Conservation (phyloP, 2,888 invertebrate species). For the Lumbricus terrestris region DNA sequence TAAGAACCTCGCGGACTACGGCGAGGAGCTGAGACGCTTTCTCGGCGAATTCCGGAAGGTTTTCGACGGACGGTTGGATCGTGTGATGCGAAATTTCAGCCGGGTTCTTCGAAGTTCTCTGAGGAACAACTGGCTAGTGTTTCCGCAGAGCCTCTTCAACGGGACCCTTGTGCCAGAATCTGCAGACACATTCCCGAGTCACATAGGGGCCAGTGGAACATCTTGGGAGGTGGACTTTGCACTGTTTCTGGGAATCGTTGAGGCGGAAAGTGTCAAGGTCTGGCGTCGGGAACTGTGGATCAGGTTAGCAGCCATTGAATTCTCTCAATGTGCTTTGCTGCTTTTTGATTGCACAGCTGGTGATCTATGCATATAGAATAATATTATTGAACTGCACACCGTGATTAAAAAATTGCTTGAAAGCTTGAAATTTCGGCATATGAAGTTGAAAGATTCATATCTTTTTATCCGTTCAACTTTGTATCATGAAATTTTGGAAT, state of each 20-base stretch:
- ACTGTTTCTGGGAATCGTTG: neutral
- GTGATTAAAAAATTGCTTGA: no score
- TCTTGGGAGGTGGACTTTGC: constrained; percentile 3
- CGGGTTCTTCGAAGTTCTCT: neutral
- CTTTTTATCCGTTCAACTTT: no score
- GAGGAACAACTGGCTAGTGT: neutral
- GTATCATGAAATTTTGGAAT: no score
- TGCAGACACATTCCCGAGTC: neutral
- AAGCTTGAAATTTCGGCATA: no score
- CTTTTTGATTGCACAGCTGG: no score
- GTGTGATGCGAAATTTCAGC: neutral
- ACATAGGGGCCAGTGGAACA: neutral
- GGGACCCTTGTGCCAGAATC: neutral
- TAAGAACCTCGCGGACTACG: neutral
- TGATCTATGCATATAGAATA: no score
- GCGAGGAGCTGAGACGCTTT: neutral
- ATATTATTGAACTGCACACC: no score
- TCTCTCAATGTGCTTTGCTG: neutral
- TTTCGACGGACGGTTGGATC: neutral
- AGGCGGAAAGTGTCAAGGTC: neutral
- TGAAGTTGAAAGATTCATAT: no score
- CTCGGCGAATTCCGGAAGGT: neutral
- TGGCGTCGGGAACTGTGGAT: neutral
- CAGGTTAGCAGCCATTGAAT: neutral
- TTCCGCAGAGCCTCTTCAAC: constrained; percentile 3